phyloP scores from a whole-genome alignment of 2,113 vertebrate species.

The Sebastes schlegelii region DNA sequence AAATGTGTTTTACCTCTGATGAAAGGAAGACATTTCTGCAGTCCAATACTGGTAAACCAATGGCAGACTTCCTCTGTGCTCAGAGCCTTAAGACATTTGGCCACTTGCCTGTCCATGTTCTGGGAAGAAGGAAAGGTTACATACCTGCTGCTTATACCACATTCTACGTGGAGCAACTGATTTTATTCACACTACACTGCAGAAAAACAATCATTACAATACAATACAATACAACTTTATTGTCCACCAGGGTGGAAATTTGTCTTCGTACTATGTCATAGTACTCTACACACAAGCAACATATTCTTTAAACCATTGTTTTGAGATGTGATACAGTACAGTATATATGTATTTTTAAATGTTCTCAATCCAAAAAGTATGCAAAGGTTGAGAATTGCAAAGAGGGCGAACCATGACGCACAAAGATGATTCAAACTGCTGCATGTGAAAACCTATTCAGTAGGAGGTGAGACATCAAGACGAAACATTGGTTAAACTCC shows the following conservation, averaged over 20 bases:
- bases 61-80: constrained; percentile 84
- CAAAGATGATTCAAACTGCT: constrained; percentile 25
- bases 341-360: not conserved
- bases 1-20: constrained; percentile 77
- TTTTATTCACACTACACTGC: not conserved
- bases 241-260: no score
- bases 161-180: not conserved
- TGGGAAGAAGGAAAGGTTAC: constrained; percentile 52
- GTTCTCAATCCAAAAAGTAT: not conserved
- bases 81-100: constrained; percentile 82
- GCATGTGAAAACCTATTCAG: constrained; percentile 31
- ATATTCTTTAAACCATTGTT: not conserved
- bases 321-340: not conserved
- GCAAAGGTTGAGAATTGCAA: not conserved
- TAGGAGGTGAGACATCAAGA: constrained; percentile 28
- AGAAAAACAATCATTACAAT: not conserved
- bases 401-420: constrained; percentile 20
- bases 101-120: constrained; percentile 61
- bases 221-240: no score
- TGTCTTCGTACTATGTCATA: not conserved
- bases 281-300: not conserved
- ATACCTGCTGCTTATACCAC: constrained; percentile 33
- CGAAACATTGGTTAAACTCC: constrained; percentile 48
- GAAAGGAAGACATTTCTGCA: constrained; percentile 80
- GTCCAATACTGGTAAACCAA: constrained; percentile 81